These are phyloP conservation scores for Lithophane semibrunnea DNA, from an alignment of 2,888 invertebrate species.

Conservation along the genomic window DNA sequence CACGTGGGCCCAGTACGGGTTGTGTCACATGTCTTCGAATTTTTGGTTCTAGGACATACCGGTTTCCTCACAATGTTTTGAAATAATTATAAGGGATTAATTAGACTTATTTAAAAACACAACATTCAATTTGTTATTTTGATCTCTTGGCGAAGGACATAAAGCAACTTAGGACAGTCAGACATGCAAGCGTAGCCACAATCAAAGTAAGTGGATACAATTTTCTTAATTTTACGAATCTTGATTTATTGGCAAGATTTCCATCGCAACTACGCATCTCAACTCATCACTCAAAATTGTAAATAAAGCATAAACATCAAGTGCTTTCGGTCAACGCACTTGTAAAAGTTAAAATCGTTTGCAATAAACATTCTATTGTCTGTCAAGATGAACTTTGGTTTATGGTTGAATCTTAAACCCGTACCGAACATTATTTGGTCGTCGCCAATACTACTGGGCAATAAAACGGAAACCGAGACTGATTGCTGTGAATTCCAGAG, in stretches of 20 bases:
- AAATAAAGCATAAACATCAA: slow-evolving; percentile 35
- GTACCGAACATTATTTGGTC: slow-evolving; percentile 61
- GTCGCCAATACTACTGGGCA: slow-evolving; percentile 54
- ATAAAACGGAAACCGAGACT: slow-evolving; percentile 54
- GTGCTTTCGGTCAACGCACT: slow-evolving; percentile 70
- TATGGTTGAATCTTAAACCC: slow-evolving; percentile 68
- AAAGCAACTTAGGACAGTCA: neutral
- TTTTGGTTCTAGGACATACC: no score
- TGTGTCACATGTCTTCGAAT: no score
- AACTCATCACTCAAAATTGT: slow-evolving; percentile 37
- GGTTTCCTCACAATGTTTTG: no score
- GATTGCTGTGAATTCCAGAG: slow-evolving; percentile 27
- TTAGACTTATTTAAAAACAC: no score
- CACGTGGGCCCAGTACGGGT: no score
- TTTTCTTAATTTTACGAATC: slow-evolving; percentile 22
- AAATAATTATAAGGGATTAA: no score
- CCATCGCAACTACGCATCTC: slow-evolving; percentile 22
- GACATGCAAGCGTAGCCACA: neutral
- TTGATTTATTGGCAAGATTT: slow-evolving; percentile 44
- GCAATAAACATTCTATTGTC: slow-evolving; percentile 75
- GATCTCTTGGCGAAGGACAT: neutral
- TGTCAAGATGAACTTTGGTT: slow-evolving; percentile 76
- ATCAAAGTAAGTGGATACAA: slow-evolving; percentile 26
- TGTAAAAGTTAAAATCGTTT: slow-evolving; percentile 74
- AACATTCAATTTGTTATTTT: neutral